These are phyloP conservation scores for Corbicula japonica DNA, from an alignment of 2,888 invertebrate genomes.

Conservation along the genomic window DNA sequence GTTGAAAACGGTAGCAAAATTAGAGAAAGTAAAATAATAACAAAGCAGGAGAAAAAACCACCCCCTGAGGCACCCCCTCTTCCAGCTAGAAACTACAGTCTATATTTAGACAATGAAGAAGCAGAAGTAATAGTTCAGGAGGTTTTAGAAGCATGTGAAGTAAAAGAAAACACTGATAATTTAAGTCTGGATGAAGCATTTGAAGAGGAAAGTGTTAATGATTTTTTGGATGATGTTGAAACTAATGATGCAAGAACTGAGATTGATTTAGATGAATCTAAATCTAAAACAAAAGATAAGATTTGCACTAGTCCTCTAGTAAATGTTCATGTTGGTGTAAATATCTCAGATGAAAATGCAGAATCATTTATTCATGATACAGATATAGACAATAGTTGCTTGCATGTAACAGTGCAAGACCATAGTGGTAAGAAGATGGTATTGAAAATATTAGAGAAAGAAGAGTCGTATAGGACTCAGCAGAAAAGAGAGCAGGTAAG, in stretches of 20 bases:
- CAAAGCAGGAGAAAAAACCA: conserved; percentile 1
- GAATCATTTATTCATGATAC: too few species aligned
- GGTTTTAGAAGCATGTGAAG: conserved; percentile 25
- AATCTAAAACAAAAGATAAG: neutral
- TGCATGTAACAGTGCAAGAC: conserved; percentile 49
- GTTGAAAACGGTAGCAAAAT: conserved; percentile 19
- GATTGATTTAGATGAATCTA: neutral
- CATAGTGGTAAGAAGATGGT: conserved; percentile 40
- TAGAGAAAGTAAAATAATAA: conserved; percentile 25
- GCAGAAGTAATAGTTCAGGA: conserved; percentile 43
- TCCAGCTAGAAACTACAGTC: conserved; percentile 72
- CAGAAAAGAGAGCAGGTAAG: conserved; percentile 23
- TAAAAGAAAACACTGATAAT: conserved; percentile 6
- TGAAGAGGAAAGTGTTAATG: neutral
- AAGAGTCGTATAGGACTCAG: conserved; percentile 30
- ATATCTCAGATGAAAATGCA: too few species aligned
- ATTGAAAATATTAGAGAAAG: conserved; percentile 52
- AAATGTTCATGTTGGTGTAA: neutral
- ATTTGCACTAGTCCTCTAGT: neutral
- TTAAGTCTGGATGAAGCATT: conserved; percentile 22
- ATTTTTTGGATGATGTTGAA: neutral
- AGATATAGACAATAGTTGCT: conserved; percentile 10
- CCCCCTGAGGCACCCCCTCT: conserved; percentile 70
- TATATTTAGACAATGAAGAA: conserved; percentile 64
- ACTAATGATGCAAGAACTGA: conserved; percentile 1